These are phyloP conservation scores for Limnephilus auricula DNA, from an alignment of 2,888 invertebrate species.

Conservation along the genomic window DNA sequence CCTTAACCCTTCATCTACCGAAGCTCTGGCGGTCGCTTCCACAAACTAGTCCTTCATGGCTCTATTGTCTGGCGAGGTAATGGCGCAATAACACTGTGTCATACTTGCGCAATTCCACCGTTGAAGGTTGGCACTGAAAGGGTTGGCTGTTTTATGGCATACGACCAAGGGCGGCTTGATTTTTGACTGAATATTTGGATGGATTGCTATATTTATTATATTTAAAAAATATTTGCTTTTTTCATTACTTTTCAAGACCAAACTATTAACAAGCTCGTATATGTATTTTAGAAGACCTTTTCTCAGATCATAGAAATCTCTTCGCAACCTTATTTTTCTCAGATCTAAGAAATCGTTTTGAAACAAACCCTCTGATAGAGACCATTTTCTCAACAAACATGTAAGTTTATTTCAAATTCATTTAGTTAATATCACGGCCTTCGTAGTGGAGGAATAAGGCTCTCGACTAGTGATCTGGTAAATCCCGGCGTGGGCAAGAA, in stretches of 20 bases:
- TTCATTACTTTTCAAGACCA: neutral
- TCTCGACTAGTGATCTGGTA: no score
- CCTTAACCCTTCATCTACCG: neutral
- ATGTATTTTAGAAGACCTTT: neutral
- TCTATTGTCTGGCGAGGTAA: slow-evolving; percentile 44
- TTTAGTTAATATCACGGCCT: no score
- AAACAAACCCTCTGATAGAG: neutral
- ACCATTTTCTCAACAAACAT: no score
- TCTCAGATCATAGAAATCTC: no score
- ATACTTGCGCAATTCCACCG: slow-evolving; percentile 27
- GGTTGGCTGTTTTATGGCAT: slow-evolving; percentile 32
- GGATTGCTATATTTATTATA: no score
- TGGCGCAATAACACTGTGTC: slow-evolving; percentile 32
- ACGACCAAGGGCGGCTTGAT: slow-evolving; percentile 4
- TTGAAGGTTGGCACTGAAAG: slow-evolving; percentile 31
- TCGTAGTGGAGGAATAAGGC: no score
- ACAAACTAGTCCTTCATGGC: neutral
- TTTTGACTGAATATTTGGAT: neutral
- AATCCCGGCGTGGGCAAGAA: no score
- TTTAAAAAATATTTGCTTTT: neutral
- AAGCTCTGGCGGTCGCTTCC: neutral
- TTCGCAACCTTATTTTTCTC: no score
- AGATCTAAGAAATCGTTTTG: neutral
- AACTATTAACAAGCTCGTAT: neutral
- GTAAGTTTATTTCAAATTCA: no score